A percentile compares a stretch with the other conserved stretches of the same genome.
Evolutionary conservation across 1,140 invertebrate genomes (phyloP).

Genomic region (Rhyacophila brunnea): DNA sequence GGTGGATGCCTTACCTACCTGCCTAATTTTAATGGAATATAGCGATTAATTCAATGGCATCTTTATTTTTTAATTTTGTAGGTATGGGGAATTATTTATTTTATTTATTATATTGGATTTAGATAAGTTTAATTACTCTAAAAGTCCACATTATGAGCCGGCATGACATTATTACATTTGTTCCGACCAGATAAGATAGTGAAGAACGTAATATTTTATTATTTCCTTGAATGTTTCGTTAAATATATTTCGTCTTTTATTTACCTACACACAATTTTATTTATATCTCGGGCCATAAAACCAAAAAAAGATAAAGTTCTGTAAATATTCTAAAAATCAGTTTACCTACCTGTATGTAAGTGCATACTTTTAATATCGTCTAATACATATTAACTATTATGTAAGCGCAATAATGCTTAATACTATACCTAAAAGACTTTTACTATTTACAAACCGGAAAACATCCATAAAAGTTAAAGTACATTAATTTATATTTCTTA

Average conservation of each 20-base stretch:
- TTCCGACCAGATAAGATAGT: conserved; percentile 27
- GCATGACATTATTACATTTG: conserved; percentile 16
- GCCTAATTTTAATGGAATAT: neutral
- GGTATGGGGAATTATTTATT: conserved; percentile 27
- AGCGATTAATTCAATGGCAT: neutral
- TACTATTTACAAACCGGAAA: too few relatives aligned
- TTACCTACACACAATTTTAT: conserved; percentile 29
- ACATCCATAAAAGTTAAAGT: too few relatives aligned
- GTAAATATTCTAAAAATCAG: neutral
- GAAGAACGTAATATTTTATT: conserved; percentile 28
- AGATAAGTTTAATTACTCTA: conserved; percentile 32
- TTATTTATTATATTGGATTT: conserved; percentile 36
- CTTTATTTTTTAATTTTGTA: conserved; percentile 5
- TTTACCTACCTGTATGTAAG: too few relatives aligned
- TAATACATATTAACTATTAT: too few relatives aligned
- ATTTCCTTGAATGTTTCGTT: conserved; percentile 26
- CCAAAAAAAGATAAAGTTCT: neutral
- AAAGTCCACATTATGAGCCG: conserved; percentile 18
- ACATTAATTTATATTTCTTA: too few relatives aligned
- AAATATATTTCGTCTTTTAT: conserved; percentile 25
- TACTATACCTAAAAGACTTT: too few relatives aligned
- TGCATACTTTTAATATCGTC: too few relatives aligned
- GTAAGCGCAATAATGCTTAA: too few relatives aligned
- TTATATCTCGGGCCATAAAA: conserved; percentile 9
- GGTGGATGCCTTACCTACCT: too few relatives aligned